Evolutionary conservation across 2,888 invertebrate genomes (phyloP), one percentile per base, ranked within the genome.

Genomic region (Poecilus cupreus): DNA sequence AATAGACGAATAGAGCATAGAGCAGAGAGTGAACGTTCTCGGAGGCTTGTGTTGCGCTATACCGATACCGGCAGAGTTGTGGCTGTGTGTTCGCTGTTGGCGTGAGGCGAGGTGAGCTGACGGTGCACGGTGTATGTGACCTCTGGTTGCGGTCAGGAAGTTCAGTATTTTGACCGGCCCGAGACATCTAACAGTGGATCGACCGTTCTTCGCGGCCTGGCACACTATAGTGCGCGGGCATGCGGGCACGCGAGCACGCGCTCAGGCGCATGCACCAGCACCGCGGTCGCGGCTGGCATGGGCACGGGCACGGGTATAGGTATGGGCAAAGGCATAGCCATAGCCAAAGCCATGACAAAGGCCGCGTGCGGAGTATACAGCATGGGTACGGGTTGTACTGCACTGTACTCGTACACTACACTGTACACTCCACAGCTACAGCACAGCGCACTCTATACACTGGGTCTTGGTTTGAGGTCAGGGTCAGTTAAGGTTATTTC

Each of bases 401-500:
- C 54, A 57, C 57, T 43, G 64, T 68, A 68, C 60, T n/a, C n/a
- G n/a, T n/a, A 60, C 13, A 11, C 8, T 60, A 60, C 24, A 60
- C 16, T 64, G 13, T 68, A 37, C 64, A 16, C 64, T 68, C 32
- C 18, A 68, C 32, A 37, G 64, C 37, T 10, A 68, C 37, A 75
- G 32, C 24, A 16, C 51, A 60, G 32, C 24, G 26, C 51, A 60
- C 32, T 77, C 13, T 81, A 81, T 81, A 81, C 84, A 78, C 80
- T 82, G 84, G 84, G 85, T 85, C 85, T 84, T 85, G 84, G 84
- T 88, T 88, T 86, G 88, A 88, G 89, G 89, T 89, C 89, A 89
- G 89, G 89, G 89, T 89, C 89, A 89, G 87, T 85, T 88, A 89
- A 89, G 89, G 89, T 89, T 89, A 89, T 89, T 89, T 89, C 89